These are phyloP conservation scores for Cryptocheilus praepositus DNA, from an alignment of 2,888 invertebrate genomes.

Conservation along the genomic window DNA sequence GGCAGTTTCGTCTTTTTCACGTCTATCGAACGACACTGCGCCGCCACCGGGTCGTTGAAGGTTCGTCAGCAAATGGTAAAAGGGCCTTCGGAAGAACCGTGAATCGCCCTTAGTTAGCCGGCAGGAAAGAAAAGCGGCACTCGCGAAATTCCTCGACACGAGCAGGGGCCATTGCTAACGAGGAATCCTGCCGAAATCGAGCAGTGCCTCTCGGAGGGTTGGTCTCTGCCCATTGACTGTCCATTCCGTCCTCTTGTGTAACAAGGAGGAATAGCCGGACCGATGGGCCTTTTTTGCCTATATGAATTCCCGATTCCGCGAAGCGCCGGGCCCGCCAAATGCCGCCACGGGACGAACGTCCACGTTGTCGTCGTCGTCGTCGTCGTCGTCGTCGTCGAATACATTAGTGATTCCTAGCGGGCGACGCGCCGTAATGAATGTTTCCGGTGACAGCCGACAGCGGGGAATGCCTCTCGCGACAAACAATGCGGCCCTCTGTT, in stretches of 20 bases:
- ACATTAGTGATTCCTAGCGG: conserved; percentile 68
- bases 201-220: conserved; percentile 3
- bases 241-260: conserved; percentile 47
- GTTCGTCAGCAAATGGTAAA: no score
- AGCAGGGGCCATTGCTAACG: conserved; percentile 32
- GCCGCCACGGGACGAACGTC: conserved; percentile 36
- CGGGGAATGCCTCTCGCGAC: conserved; percentile 67
- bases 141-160: conserved; percentile 28
- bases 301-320: conserved; percentile 65
- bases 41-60: no score
- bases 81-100: neutral
- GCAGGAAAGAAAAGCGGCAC: conserved; percentile 13
- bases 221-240: conserved; percentile 9
- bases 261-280: conserved; percentile 35
- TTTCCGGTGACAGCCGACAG: conserved; percentile 71
- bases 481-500: conserved; percentile 68
- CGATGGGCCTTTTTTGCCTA: conserved; percentile 52
- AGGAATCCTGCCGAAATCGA: conserved; percentile 35
- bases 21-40: no score
- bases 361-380: conserved; percentile 17
- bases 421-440: conserved; percentile 69
- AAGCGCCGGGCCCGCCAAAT: conserved; percentile 45
- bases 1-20: no score
- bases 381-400: conserved; percentile 53
- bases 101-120: neutral